Conservation (phyloP, 2,797 vertebrate genomes). For the Chloroceryle inda region DNA sequence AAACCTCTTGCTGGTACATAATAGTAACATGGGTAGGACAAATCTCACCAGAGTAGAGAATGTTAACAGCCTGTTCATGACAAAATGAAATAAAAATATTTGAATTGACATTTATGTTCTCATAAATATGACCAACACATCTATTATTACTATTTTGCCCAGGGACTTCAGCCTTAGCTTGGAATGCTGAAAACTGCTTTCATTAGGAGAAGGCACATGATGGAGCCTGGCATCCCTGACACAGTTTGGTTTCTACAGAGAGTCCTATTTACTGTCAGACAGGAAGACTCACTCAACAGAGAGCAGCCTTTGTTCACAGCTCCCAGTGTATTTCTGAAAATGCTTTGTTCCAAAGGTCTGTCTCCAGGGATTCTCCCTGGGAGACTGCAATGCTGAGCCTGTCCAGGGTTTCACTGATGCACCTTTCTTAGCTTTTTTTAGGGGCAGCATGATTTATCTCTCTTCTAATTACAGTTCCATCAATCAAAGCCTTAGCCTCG, state of each 20-base stretch:
- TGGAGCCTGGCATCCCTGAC: neutral
- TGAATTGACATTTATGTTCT: neutral
- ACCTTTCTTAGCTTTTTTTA: neutral
- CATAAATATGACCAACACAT: neutral
- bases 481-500: neutral
- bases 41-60: slow-evolving; percentile 26
- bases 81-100: slow-evolving; percentile 42
- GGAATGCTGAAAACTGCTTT: neutral
- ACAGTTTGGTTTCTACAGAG: neutral
- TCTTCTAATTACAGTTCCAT: neutral
- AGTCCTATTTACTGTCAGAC: neutral
- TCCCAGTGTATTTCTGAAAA: neutral
- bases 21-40: slow-evolving; percentile 19
- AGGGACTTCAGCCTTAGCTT: neutral
- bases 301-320: neutral
- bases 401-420: neutral
- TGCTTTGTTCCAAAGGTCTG: fast-evolving
- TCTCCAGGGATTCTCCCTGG: neutral
- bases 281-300: neutral
- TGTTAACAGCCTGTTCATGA: neutral
- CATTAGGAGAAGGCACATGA: neutral
- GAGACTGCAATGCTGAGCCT: neutral
- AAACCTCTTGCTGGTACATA: slow-evolving; percentile 34
- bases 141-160: neutral
- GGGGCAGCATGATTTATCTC: neutral